Evolutionary conservation across 2,797 vertebrate genomes (phyloP).

Genomic region (Mormyrus proboscirostris): DNA sequence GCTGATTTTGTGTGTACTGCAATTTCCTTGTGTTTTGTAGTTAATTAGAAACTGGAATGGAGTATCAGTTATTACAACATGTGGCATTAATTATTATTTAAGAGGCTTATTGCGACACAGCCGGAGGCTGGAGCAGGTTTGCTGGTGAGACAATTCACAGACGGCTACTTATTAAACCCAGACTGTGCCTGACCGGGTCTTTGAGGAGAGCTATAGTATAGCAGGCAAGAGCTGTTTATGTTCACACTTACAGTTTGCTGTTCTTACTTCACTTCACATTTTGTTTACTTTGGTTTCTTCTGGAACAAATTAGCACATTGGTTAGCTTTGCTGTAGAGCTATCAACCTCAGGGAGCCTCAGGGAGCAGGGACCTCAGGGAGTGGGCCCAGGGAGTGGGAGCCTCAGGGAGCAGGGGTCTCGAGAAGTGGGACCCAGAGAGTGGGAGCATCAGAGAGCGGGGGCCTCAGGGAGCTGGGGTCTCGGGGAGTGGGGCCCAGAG

Average conservation of each 20-base stretch:
- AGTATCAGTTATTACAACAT: background rate
- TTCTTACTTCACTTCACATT: background rate
- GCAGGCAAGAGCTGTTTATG: background rate
- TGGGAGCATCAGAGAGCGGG: no score
- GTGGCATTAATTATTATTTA: background rate
- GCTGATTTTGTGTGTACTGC: background rate
- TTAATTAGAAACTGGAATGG: background rate
- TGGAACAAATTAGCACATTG: background rate
- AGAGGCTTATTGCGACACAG: background rate
- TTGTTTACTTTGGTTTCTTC: background rate
- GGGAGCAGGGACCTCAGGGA: no score
- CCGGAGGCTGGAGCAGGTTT: background rate
- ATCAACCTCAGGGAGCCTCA: background rate
- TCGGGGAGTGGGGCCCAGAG: no score
- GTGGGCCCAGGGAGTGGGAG: no score
- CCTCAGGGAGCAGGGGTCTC: no score
- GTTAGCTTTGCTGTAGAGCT: background rate
- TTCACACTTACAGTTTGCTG: background rate
- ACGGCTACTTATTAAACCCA: background rate
- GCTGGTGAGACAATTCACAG: background rate
- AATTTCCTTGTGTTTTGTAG: background rate
- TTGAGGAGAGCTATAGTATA: background rate
- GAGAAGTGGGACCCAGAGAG: no score
- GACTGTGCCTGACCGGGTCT: background rate
- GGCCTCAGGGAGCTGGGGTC: background rate